These are phyloP conservation scores for Autographa gamma DNA, from an alignment of 2,888 invertebrate genomes.

Conservation along the genomic window DNA sequence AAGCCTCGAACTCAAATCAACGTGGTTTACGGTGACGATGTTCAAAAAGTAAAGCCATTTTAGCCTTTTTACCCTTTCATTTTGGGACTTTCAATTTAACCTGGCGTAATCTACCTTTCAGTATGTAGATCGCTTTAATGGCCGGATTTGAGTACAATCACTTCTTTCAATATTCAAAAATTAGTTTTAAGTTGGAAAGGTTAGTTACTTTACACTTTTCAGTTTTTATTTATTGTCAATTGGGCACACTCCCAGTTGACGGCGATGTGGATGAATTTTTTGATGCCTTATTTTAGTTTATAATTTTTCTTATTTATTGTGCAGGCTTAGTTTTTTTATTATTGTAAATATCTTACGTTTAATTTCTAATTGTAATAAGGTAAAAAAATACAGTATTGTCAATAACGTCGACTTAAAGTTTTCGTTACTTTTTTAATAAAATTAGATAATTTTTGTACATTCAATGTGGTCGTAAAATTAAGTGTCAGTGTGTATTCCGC, in stretches of 20 bases:
- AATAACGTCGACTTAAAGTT: too few relatives aligned
- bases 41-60: slow-evolving; percentile 36
- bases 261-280: too few relatives aligned
- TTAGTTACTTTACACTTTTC: background rate
- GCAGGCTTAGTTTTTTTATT: too few relatives aligned
- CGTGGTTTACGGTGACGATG: slow-evolving; percentile 31
- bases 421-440: too few relatives aligned
- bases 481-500: slow-evolving; percentile 23
- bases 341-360: too few relatives aligned
- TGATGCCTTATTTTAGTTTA: too few relatives aligned
- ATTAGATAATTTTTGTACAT: too few relatives aligned
- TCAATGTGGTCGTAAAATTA: background rate
- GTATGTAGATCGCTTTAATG: background rate
- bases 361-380: too few relatives aligned
- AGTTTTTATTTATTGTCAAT: too few relatives aligned
- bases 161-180: background rate
- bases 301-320: too few relatives aligned
- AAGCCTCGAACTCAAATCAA: slow-evolving; percentile 72
- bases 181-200: background rate
- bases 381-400: too few relatives aligned
- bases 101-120: background rate
- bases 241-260: too few relatives aligned
- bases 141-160: background rate
- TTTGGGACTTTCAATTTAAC: background rate
- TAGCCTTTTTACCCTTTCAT: background rate